Conservation (phyloP, 2,888 invertebrate species). For the Cheilosia urbana region DNA sequence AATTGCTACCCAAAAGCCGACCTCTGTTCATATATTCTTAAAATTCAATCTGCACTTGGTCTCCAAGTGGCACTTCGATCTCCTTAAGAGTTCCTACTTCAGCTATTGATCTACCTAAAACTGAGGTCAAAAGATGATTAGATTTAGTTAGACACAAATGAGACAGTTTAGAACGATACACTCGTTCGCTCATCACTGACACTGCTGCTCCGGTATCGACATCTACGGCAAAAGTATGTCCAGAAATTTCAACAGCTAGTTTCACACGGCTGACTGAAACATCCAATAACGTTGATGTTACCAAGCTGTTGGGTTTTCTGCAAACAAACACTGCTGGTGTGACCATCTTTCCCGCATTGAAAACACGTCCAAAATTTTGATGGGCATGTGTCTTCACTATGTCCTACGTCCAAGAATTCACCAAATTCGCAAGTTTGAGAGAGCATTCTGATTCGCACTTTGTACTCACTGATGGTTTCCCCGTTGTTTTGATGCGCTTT, state of each 20-base stretch:
- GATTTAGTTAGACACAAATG: too few species aligned
- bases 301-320: neutral
- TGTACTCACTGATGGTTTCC: slow-evolving; percentile 35
- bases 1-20: too few species aligned
- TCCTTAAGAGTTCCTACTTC: slow-evolving; percentile 27
- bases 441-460: slow-evolving; percentile 36
- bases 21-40: too few species aligned
- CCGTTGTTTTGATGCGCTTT: slow-evolving; percentile 31
- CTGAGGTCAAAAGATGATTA: slow-evolving; percentile 30
- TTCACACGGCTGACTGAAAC: slow-evolving; percentile 9
- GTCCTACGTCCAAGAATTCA: slow-evolving; percentile 24
- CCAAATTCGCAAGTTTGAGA: slow-evolving; percentile 52
- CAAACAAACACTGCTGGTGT: slow-evolving; percentile 23
- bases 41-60: too few species aligned
- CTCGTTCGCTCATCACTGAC: too few species aligned
- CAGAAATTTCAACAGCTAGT: too few species aligned
- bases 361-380: slow-evolving; percentile 27
- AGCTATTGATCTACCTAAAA: slow-evolving; percentile 32
- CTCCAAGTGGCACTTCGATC: slow-evolving; percentile 21
- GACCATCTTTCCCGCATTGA: slow-evolving; percentile 23
- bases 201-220: too few species aligned
- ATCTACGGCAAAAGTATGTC: too few species aligned
- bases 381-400: slow-evolving; percentile 28
- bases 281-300: slow-evolving; percentile 22
- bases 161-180: too few species aligned